Conservation (phyloP, 2,797 vertebrate species). For the Sebastes taczanowskii region DNA sequence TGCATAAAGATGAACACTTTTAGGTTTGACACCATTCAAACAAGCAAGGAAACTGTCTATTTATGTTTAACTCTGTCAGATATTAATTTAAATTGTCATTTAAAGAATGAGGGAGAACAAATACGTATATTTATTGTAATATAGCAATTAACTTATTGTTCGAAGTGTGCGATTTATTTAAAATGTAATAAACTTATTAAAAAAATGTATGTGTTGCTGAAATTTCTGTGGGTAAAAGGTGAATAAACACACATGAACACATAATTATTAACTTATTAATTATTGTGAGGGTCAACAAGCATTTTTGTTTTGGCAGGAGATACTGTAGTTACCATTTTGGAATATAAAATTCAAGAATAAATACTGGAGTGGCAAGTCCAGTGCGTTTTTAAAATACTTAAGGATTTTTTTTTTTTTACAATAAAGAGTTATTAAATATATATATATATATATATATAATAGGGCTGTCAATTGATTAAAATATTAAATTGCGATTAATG, state of each 20-base stretch:
- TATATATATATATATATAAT: no score
- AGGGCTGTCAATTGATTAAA: no score
- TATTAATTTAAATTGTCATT: background rate
- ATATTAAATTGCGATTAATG: no score
- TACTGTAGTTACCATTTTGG: background rate
- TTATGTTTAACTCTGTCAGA: background rate
- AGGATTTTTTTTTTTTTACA: no score
- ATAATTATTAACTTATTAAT: background rate
- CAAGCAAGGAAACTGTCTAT: background rate
- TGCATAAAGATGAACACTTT: background rate
- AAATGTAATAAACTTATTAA: conserved; percentile 46
- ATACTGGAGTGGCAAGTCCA: background rate
- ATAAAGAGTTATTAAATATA: no score
- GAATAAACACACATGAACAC: background rate
- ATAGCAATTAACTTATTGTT: conserved; percentile 61
- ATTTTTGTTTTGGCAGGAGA: background rate
- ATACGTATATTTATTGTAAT: conserved; percentile 59
- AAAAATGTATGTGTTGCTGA: conserved; percentile 7
- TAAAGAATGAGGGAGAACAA: background rate
- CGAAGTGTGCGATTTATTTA: conserved; percentile 33
- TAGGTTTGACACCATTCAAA: background rate
- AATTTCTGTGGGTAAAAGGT: background rate
- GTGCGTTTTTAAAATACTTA: background rate
- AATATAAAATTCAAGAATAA: background rate
- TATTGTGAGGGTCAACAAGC: background rate